A percentile compares a stretch with the other conserved stretches of the same genome.
Conservation (phyloP, 2,888 invertebrate genomes). For the Xanthorhoe designata region DNA sequence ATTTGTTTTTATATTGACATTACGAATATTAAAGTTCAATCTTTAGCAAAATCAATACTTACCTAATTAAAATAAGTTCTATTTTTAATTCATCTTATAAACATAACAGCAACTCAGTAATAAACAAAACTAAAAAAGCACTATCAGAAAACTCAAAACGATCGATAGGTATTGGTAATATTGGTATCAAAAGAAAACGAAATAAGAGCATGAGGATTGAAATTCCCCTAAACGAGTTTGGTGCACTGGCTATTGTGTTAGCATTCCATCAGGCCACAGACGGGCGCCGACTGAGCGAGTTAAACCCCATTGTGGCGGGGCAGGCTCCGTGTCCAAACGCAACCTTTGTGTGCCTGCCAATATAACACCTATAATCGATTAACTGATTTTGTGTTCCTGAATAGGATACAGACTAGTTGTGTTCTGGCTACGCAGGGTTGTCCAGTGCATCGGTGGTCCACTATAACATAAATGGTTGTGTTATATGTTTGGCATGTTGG, state of each 20-base stretch:
- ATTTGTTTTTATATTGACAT: not conserved
- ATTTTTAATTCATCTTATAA: no score
- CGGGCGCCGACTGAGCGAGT: slow-evolving; percentile 46
- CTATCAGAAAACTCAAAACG: no score
- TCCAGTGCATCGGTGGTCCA: not conserved
- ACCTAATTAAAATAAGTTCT: no score
- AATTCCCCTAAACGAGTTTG: slow-evolving; percentile 39
- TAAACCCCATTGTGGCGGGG: slow-evolving; percentile 60
- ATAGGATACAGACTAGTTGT: slow-evolving; percentile 39
- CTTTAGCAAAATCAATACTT: no score
- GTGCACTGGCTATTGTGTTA: slow-evolving; percentile 43
- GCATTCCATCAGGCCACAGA: slow-evolving; percentile 54
- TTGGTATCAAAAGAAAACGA: slow-evolving; percentile 19
- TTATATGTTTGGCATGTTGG: no score
- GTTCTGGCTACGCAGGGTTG: not conserved
- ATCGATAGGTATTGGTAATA: slow-evolving; percentile 1
- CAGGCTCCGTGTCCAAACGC: slow-evolving; percentile 62
- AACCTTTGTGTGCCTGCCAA: slow-evolving; percentile 61
- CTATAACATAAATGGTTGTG: no score
- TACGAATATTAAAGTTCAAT: not conserved
- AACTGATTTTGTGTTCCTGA: slow-evolving; percentile 57
- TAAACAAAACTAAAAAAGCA: slow-evolving; percentile 1
- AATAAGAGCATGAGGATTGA: slow-evolving; percentile 24
- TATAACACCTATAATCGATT: slow-evolving; percentile 72
- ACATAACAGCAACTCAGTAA: not conserved